phyloP scores from a whole-genome alignment of 2,797 vertebrate species.

The Saxicola maurus region DNA sequence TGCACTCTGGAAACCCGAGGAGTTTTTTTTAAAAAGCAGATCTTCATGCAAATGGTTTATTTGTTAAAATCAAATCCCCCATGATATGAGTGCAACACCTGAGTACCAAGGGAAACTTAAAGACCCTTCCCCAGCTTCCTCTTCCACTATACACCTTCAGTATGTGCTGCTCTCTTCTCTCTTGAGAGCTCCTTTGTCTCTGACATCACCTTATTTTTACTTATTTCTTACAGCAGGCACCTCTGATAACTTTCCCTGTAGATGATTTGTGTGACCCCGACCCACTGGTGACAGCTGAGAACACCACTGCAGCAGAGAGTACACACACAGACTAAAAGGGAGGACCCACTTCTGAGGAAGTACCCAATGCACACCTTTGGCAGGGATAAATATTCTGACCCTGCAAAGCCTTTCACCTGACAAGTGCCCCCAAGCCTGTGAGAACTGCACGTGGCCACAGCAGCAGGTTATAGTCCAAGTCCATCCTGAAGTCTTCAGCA shows the following conservation, averaged over 20 bases:
- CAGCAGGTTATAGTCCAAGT: background rate
- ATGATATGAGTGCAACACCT: rapidly evolving
- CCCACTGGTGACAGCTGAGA: background rate
- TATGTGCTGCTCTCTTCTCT: background rate
- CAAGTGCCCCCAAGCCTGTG: background rate
- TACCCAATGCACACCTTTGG: background rate
- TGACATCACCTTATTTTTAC: background rate
- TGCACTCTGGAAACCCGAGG: background rate
- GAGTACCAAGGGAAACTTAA: background rate
- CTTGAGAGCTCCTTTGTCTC: background rate
- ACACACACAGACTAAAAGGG: background rate
- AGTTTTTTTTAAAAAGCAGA: background rate
- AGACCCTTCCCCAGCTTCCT: background rate
- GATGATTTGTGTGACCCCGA: background rate
- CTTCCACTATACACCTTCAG: background rate
- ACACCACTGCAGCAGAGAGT: background rate
- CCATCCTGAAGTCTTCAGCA: background rate
- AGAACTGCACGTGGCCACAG: background rate
- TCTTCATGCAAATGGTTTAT: background rate
- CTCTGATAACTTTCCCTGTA: background rate
- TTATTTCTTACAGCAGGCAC: background rate
- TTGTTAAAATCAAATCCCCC: background rate
- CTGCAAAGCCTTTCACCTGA: background rate
- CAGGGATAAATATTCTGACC: background rate
- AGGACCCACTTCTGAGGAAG: background rate